A percentile compares a stretch with the other conserved stretches of the same genome.
Evolutionary conservation across 1,140 invertebrate species (phyloP).

Genomic region (Saccostrea glomerata): DNA sequence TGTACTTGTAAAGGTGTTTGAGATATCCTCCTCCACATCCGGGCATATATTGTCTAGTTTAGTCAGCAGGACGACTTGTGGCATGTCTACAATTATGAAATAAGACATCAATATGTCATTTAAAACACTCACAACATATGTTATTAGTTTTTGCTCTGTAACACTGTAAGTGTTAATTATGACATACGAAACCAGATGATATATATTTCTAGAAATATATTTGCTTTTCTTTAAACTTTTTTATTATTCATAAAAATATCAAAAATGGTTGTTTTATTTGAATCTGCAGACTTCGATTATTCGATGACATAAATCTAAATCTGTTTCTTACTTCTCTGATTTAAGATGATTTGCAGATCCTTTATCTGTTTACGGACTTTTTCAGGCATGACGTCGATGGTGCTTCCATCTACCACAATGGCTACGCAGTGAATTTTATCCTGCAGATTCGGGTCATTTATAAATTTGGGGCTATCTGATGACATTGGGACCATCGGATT

Average conservation of each 20-base stretch:
- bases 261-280: not conserved
- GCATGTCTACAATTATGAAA: constrained; percentile 26
- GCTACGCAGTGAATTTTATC: constrained; percentile 52
- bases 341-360: constrained; percentile 27
- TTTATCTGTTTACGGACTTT: constrained; percentile 41
- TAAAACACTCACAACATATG: not conserved
- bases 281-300: not conserved
- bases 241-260: not conserved
- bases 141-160: not conserved
- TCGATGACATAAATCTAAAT: not conserved
- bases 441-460: not conserved
- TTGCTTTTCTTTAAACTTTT: not conserved
- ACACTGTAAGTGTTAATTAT: not conserved
- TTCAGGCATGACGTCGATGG: constrained; percentile 45
- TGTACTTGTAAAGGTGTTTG: constrained; percentile 47
- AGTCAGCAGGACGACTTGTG: constrained; percentile 49
- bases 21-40: constrained; percentile 44
- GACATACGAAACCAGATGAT: not conserved
- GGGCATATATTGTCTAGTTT: constrained; percentile 53
- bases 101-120: not conserved
- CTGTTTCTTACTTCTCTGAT: constrained; percentile 40
- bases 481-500: constrained; percentile 36
- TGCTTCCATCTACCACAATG: constrained; percentile 49
- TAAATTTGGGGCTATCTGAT: constrained; percentile 30
- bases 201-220: not conserved